A percentile compares a stretch with the other conserved stretches of the same genome.
Conservation (phyloP, 2,888 invertebrate genomes). For the Nasonovia ribisnigri region DNA sequence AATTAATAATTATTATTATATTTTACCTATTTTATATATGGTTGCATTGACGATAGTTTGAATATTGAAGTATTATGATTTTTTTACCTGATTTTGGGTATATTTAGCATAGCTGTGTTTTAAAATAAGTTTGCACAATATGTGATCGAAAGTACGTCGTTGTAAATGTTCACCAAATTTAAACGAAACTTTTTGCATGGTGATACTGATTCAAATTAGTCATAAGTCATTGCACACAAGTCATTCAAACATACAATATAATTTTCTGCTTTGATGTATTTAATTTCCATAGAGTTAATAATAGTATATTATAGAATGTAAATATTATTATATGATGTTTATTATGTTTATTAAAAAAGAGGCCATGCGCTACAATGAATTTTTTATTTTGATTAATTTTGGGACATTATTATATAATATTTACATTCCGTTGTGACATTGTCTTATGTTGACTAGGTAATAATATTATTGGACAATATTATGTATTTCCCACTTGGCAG, state of each 20-base stretch:
- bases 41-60: not conserved
- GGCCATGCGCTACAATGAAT: not conserved
- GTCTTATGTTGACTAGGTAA: too few relatives aligned
- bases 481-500: not conserved
- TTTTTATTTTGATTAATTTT: not conserved
- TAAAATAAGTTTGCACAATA: not conserved
- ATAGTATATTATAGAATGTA: not conserved
- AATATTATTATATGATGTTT: not conserved
- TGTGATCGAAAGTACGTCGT: not conserved
- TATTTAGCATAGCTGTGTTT: not conserved
- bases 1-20: too few relatives aligned
- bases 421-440: not conserved
- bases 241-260: not conserved
- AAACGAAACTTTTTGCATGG: not conserved
- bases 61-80: not conserved
- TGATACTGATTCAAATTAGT: not conserved
- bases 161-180: not conserved
- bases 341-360: not conserved
- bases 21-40: too few relatives aligned
- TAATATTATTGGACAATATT: too few relatives aligned
- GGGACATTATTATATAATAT: not conserved
- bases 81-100: not conserved
- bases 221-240: not conserved
- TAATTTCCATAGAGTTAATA: not conserved
- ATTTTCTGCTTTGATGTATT: not conserved